Evolutionary conservation across 2,797 vertebrate species (phyloP).

Genomic region (Smutsia temminckii): DNA sequence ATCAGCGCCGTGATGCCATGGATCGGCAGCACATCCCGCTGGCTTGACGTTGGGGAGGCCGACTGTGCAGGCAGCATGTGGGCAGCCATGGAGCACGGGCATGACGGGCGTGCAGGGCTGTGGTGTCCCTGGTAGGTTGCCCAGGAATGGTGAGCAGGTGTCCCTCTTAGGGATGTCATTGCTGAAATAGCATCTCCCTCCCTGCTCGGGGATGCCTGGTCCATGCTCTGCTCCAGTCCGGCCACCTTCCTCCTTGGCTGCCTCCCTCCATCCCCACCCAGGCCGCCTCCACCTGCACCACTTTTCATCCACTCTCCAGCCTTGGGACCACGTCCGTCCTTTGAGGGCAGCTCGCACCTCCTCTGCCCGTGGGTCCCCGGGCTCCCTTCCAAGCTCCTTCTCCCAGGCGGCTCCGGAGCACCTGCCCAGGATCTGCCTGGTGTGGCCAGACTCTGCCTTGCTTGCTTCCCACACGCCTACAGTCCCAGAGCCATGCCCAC

Average conservation of each 20-base stretch:
- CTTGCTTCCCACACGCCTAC: neutral
- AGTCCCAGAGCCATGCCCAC: neutral
- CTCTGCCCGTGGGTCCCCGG: neutral
- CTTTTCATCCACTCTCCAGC: neutral
- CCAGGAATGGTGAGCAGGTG: rapidly evolving
- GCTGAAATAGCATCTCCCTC: neutral
- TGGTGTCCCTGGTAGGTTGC: neutral
- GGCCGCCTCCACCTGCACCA: rapidly evolving
- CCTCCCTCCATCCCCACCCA: rapidly evolving
- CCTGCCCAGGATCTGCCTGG: no score
- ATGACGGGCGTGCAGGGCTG: neutral
- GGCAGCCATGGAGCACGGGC: rapidly evolving
- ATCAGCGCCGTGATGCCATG: rapidly evolving
- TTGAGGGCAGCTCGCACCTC: rapidly evolving
- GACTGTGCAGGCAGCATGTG: rapidly evolving
- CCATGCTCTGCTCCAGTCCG: neutral
- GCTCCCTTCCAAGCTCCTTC: no score
- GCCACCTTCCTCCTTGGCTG: neutral
- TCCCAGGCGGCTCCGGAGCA: neutral
- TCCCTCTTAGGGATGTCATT: rapidly evolving
- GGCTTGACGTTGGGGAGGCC: neutral
- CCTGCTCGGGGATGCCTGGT: rapidly evolving
- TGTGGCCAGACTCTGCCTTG: no score
- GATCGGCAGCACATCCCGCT: rapidly evolving
- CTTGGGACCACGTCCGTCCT: no score